phyloP scores from a whole-genome alignment of 2,113 vertebrate species.

The Dunckerocampus dactyliophorus region DNA sequence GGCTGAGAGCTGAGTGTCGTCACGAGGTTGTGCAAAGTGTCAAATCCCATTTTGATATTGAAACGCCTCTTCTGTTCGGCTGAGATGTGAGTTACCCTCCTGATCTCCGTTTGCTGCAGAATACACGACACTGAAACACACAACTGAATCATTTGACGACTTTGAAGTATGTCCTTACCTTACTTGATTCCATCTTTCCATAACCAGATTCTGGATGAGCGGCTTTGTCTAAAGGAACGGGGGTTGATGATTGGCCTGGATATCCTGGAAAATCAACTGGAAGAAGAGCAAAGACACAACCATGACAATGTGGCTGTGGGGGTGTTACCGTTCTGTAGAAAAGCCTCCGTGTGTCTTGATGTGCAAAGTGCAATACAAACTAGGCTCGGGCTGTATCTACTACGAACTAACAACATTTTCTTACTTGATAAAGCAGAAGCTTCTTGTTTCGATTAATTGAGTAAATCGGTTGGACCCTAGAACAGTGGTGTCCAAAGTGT shows the following conservation, averaged over 20 bases:
- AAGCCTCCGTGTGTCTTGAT: too few relatives aligned
- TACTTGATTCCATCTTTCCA: slow-evolving; percentile 76
- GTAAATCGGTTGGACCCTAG: too few relatives aligned
- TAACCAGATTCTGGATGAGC: slow-evolving; percentile 58
- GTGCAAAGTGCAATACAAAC: too few relatives aligned
- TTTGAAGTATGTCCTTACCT: slow-evolving; percentile 66
- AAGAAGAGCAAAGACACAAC: slow-evolving; percentile 21
- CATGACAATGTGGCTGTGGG: neutral
- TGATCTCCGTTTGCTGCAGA: slow-evolving; percentile 77
- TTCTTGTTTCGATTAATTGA: too few relatives aligned
- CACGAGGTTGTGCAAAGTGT: slow-evolving; percentile 89
- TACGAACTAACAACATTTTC: too few relatives aligned
- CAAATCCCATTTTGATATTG: slow-evolving; percentile 96
- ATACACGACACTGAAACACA: neutral
- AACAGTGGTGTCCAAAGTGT: neutral
- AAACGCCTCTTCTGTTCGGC: slow-evolving; percentile 98
- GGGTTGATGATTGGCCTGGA: slow-evolving; percentile 62
- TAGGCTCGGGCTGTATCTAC: too few relatives aligned
- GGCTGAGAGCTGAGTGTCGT: slow-evolving; percentile 88
- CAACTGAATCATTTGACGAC: neutral
- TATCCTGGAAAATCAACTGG: slow-evolving; percentile 60
- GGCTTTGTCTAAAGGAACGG: slow-evolving; percentile 52
- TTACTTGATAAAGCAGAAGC: too few relatives aligned
- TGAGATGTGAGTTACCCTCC: slow-evolving; percentile 93
- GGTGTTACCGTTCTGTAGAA: too few relatives aligned